Evolutionary conservation across 1,140 invertebrate genomes (phyloP).

Genomic region (Pectinophora gossypiella): DNA sequence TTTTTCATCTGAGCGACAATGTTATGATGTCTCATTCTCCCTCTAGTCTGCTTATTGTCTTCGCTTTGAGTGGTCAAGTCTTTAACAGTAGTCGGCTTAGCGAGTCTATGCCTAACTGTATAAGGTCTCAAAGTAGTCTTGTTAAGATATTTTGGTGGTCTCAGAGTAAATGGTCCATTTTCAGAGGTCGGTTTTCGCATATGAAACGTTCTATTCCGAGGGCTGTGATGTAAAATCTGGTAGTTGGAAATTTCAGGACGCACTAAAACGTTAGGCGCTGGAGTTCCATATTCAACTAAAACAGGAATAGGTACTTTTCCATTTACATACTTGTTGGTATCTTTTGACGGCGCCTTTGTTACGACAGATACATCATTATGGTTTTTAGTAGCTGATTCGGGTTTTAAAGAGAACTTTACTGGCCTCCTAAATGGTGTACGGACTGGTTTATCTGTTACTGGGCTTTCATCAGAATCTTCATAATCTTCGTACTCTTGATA

Average conservation of each 20-base stretch:
- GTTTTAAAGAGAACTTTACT: constrained; percentile 28
- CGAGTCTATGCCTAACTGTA: constrained; percentile 70
- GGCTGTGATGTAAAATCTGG: constrained; percentile 41
- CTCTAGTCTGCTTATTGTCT: constrained; percentile 41
- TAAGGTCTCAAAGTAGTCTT: constrained; percentile 72
- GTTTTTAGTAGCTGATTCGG: constrained; percentile 47
- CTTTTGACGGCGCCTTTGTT: constrained; percentile 52
- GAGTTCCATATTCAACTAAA: constrained; percentile 31
- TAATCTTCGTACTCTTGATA: constrained; percentile 72
- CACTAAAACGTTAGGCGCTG: constrained; percentile 27
- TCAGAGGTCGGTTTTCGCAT: constrained; percentile 43
- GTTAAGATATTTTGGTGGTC: constrained; percentile 65
- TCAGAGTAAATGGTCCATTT: constrained; percentile 44
- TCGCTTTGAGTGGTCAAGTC: constrained; percentile 27
- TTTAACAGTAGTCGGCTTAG: constrained; percentile 58
- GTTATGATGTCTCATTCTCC: constrained; percentile 46
- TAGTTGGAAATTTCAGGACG: constrained; percentile 57
- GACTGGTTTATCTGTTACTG: constrained; percentile 20
- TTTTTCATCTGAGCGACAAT: constrained; percentile 52
- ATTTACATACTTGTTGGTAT: constrained; percentile 35
- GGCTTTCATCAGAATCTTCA: constrained; percentile 33
- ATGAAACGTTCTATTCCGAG: constrained; percentile 47
- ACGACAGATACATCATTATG: constrained; percentile 54
- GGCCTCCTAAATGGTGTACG: constrained; percentile 24
- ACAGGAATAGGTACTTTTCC: constrained; percentile 50